Base-by-base conservation (phyloP, 2,113 vertebrate genomes). In the Zootoca vivipara region DNA sequence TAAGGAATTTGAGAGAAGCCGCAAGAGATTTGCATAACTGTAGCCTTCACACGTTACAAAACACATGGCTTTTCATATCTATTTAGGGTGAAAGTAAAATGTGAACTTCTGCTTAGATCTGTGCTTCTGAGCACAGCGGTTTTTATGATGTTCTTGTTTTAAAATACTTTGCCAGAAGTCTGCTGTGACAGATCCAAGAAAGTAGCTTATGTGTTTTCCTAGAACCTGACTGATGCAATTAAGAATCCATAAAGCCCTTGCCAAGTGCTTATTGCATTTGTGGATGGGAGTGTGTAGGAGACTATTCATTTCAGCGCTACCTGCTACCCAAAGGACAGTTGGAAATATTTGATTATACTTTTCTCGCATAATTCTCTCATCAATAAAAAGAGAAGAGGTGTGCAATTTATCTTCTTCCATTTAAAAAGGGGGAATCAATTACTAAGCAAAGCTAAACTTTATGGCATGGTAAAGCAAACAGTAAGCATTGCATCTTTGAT, bases 191-290 rank as follows among this genome's bases (percentile, higher is more conserved):
- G 73, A 91, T 88, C 91, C 42, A 84, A 91, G 91, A 15, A 81
- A 86, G 12, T 56, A 18, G 5, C 40, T 16, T 86, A 78, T 88
- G 89, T 78, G 38, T 78, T 91, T 92, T 92, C 64, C 89, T 92
- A 90, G 38, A 91, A 90, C 85, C 73, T 87, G 83, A 88, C 86
- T 89, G 64, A 42, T 92, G 75, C 28, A 92, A 89, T 94, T 94
- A 95, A 94, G 46, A 90, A 79, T 84, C 1, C 79, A 85, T 91
- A 91, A 94, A 93, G 22, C 20, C 94, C 87, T 94, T 74, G 89
- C 35, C 52, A 20, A 4, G 1, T 72, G 1, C 22, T 94, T 58
- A 72, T 74, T 89, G 7, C 80, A 80, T 85, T 92, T 38, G 78
- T 75, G 1, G 81, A 22, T 84, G 75, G 81, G 78, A 86, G 1